Base-by-base conservation (phyloP, 2,888 invertebrate genomes). In the Copidosoma aretas region DNA sequence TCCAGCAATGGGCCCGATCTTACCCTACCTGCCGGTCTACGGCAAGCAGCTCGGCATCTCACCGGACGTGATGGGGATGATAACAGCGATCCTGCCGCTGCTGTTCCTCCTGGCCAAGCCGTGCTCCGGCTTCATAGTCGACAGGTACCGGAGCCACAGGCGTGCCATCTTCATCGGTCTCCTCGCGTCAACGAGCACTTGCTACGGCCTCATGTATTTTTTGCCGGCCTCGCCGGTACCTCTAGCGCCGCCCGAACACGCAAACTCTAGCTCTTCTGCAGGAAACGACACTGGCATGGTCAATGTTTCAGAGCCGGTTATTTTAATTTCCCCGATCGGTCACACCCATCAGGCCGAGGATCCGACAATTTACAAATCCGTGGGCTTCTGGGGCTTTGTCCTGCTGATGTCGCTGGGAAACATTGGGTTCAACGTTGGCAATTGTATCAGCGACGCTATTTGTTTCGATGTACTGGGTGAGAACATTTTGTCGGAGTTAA, bases 391-490 rank as follows among this genome's bases (percentile, higher is more conserved):
- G 93, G 85, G 87, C 2, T 93, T 92, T 75, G 89, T 93, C 0
- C 73, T 90, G 1, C 81, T 93, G 24, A 89, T 92, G 86, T 90
- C 91, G 54, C 73, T 91, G 1, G 93, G 93, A 39, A 91, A 90
- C 1, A 91, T 93, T 68, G 91, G 91, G 3, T 94, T 91, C 79
- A 94, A 93, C 81, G 94, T 96, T 0, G 89, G 91, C 43, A 93
- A 95, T 77, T 93, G 92, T 58, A 91, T 96, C 51, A 92, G 93
- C 51, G 97, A 97, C 83, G 94, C 95, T 0, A 91, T 96, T 41
- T 94, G 95, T 81, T 95, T 95, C 79, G 93, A 95, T 82, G 89
- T 94, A 25, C 86, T 97, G 51, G 93, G 93, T 89, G 41, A 41
- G 58, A 17, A 4, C 4, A 5, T 49, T 56, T 51, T 64, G 19